These are phyloP conservation scores for Corythoichthys intestinalis DNA, from an alignment of 2,113 vertebrate genomes.

Conservation along the genomic window DNA sequence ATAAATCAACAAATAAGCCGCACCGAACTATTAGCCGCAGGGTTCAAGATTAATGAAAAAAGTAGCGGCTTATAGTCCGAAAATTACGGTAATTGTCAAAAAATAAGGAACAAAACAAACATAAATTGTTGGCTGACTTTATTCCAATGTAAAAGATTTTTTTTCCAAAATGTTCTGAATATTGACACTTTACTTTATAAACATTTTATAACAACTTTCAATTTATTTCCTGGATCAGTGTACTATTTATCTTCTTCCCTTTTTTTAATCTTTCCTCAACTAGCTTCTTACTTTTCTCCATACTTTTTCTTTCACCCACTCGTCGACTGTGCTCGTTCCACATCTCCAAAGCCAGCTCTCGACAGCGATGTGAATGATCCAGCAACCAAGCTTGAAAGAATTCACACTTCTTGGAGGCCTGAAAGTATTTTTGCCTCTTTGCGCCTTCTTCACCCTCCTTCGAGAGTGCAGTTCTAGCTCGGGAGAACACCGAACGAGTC, in stretches of 20 bases:
- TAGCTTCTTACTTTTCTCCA: slow-evolving; percentile 65
- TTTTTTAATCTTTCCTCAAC: slow-evolving; percentile 73
- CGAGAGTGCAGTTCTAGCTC: slow-evolving; percentile 48
- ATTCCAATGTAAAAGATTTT: not conserved
- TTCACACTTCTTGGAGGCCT: slow-evolving; percentile 80
- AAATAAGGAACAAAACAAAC: not conserved
- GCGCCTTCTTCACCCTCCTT: slow-evolving; percentile 45
- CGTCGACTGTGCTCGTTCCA: slow-evolving; percentile 65
- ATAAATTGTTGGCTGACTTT: not conserved
- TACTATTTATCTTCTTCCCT: slow-evolving; percentile 51
- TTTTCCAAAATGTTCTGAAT: not conserved
- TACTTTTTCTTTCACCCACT: slow-evolving; percentile 37
- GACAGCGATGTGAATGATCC: slow-evolving; percentile 61
- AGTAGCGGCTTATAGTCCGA: too few species aligned
- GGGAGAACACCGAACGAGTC: slow-evolving; percentile 59
- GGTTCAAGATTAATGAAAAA: too few species aligned
- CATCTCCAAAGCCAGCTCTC: slow-evolving; percentile 62
- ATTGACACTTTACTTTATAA: slow-evolving; percentile 6
- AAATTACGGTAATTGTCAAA: not conserved
- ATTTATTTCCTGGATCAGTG: slow-evolving; percentile 77
- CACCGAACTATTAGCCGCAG: too few species aligned
- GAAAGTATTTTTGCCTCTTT: slow-evolving; percentile 60
- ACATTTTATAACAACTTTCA: slow-evolving; percentile 19
- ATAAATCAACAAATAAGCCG: too few species aligned
- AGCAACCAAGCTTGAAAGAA: slow-evolving; percentile 82